Percentiles rank a stretch among this genome's conserved stretches.
Evolutionary conservation across 2,113 vertebrate genomes (phyloP).

Genomic region (Lanius collurio): DNA sequence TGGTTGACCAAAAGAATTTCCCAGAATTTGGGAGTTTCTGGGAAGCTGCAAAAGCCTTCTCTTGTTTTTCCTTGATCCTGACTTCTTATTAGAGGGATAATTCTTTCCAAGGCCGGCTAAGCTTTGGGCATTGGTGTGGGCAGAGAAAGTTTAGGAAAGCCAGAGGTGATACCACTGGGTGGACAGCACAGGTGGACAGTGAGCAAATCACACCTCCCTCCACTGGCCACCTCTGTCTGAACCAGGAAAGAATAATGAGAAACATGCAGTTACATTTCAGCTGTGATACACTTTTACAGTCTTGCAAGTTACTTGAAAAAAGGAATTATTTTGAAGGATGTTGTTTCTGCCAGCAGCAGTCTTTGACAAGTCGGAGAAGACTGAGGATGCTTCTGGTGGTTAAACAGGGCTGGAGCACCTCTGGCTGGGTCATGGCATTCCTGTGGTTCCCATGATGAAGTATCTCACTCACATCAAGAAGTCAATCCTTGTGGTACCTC

Average conservation of each 20-base stretch:
- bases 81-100: not conserved
- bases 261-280: not conserved
- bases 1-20: not conserved
- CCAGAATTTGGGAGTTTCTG: not conserved
- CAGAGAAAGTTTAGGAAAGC: not conserved
- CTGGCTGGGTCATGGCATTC: not conserved
- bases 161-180: not conserved
- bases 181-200: not conserved
- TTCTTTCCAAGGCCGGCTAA: not conserved
- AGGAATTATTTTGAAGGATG: not conserved
- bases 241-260: not conserved
- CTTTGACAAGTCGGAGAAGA: not conserved
- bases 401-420: not conserved
- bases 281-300: not conserved
- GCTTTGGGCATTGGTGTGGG: not conserved
- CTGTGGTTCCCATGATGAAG: not conserved
- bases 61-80: constrained; percentile 9
- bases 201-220: not conserved
- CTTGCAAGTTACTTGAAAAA: not conserved
- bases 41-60: not conserved
- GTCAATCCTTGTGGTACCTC: not conserved
- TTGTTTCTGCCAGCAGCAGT: not conserved
- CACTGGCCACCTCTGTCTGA: not conserved
- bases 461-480: too few relatives aligned
- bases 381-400: not conserved